Evolutionary conservation across 2,797 vertebrate genomes (phyloP).

Genomic region (Coluber constrictor): DNA sequence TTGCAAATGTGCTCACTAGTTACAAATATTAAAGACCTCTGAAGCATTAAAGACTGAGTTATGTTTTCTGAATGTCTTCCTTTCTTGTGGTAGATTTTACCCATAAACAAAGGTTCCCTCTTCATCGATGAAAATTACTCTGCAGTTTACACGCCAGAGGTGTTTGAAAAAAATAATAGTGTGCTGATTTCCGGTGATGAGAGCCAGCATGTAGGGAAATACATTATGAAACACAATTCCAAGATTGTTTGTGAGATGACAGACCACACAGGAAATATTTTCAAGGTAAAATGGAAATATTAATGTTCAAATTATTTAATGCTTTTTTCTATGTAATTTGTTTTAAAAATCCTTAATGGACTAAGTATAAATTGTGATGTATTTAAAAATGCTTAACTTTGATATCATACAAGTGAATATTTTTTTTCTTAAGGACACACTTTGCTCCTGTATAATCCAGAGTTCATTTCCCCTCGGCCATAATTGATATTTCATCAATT

Average conservation of each 20-base stretch:
- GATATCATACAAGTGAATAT: not conserved
- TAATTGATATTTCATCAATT: not conserved
- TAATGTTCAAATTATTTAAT: constrained; percentile 8
- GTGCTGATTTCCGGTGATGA: constrained; percentile 34
- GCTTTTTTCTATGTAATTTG: not conserved
- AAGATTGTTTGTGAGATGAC: constrained; percentile 76
- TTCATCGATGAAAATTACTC: constrained; percentile 77
- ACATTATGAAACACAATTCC: constrained; percentile 81
- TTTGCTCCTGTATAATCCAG: not conserved
- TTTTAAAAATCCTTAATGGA: not conserved
- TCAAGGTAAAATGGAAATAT: constrained; percentile 75
- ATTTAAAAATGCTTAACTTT: not conserved
- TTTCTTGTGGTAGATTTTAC: constrained; percentile 74
- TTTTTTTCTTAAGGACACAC: not conserved
- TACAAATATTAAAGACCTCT: not conserved
- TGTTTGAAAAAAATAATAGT: constrained; percentile 10
- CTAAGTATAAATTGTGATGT: not conserved
- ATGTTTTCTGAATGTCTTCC: constrained; percentile 9
- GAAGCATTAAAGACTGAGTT: not conserved
- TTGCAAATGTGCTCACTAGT: not conserved
- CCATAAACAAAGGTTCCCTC: constrained; percentile 74
- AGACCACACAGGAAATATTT: constrained; percentile 82
- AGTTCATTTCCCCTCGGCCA: not conserved
- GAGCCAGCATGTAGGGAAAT: constrained; percentile 70
- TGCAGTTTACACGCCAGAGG: constrained; percentile 73